Base-by-base conservation (phyloP, 2,797 vertebrate species). In the Pseudochaenichthys georgianus region DNA sequence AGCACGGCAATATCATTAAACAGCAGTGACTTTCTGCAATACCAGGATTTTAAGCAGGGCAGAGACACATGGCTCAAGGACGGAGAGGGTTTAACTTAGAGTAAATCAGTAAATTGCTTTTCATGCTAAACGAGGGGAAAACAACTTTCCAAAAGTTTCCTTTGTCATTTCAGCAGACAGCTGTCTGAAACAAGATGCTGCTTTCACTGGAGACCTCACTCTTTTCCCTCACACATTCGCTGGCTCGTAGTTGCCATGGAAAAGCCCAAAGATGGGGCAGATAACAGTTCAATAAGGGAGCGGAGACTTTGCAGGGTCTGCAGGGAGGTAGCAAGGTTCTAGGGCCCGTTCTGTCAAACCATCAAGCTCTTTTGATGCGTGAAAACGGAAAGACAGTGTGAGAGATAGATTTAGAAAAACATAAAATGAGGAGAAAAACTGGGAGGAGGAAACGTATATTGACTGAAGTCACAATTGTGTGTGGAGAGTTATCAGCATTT, bases 201-300 rank as follows among this genome's bases (percentile, higher is more conserved):
- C 89, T 91, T 92, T 87, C 94, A 87, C 93, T 84, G 86, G 93
- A 94, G 94, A 93, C 92, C 88, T 90, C 78, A 70, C 78, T 78
- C 84, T 77, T 84, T 71, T 89, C 82, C 57, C 87, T 89, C 88
- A 82, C 78, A 86, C n/a, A 59, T 80, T 84, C 23, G 53, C 88
- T 76, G 78, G 87, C 86, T 92, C 83, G 82, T 84, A 63, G 94
- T 95, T 95, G 91, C 93, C 91, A 94, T 94, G 89, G 93, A 93
- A 93, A 93, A 92, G 84, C 87, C 78, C 81, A 85, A 88, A 95
- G 93, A 94, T 93, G 93, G 94, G 90, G 91, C 94, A 94, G 91
- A 93, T 89, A 92, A 90, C 88, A 92, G 94, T 93, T 94, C 93
- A 92, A 85, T 90, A 87, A 90, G 92, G 89, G 90, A 94, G 90